Percentiles rank a stretch among this genome's conserved stretches.
These are phyloP conservation scores for Columba guinea DNA, from an alignment of 2,797 vertebrate species.

Conservation along the genomic window DNA sequence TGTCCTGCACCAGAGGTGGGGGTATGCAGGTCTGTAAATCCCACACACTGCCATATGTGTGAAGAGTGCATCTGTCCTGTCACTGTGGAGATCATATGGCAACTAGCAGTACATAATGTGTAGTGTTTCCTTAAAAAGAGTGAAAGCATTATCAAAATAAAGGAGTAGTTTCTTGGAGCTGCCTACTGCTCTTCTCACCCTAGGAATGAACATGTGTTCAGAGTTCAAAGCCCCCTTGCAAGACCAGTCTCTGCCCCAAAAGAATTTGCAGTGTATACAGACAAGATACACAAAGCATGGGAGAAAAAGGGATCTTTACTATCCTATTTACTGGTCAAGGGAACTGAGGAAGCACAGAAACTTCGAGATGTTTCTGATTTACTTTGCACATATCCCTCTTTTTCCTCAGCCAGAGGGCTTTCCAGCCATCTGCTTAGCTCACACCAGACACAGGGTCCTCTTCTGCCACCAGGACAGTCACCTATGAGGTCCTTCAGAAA, in stretches of 20 bases:
- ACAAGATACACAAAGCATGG: neutral
- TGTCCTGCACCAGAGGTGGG: fast-evolving
- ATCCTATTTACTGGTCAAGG: neutral
- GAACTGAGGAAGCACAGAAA: neutral
- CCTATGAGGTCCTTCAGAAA: neutral
- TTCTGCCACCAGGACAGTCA: neutral
- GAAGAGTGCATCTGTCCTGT: neutral
- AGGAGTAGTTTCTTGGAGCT: neutral
- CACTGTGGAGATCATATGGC: neutral
- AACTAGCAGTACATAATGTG: neutral
- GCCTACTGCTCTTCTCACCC: neutral
- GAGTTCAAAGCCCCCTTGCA: neutral
- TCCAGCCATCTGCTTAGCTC: neutral
- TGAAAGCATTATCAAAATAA: neutral
- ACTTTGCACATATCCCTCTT: neutral
- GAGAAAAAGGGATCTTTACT: neutral
- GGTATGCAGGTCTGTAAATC: neutral
- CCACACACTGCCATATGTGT: neutral
- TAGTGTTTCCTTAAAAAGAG: neutral
- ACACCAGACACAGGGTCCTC: neutral
- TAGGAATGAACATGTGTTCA: neutral
- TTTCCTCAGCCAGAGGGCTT: neutral
- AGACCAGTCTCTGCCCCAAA: neutral
- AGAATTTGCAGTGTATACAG: neutral
- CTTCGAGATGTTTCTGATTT: neutral